These are phyloP conservation scores for Cygnus atratus DNA, from an alignment of 2,113 vertebrate genomes.

Conservation along the genomic window DNA sequence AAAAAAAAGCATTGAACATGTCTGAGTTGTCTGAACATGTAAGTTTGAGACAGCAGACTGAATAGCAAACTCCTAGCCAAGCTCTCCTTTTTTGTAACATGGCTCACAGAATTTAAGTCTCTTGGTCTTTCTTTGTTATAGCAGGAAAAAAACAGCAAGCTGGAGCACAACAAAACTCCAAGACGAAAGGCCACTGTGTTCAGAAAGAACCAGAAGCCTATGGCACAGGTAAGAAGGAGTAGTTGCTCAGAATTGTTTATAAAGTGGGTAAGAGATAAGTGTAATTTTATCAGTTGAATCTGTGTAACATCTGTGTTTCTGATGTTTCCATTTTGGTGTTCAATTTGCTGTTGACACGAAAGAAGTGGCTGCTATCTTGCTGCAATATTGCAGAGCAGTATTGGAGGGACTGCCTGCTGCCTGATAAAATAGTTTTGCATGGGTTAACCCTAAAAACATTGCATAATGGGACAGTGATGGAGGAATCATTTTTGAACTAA, in stretches of 20 bases:
- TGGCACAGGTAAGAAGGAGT: conserved; percentile 76
- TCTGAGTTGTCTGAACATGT: not conserved
- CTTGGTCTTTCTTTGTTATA: conserved; percentile 17
- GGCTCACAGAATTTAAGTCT: not conserved
- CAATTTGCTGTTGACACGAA: not conserved
- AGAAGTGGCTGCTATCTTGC: not conserved
- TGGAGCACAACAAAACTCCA: conserved; percentile 69
- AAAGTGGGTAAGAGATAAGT: not conserved
- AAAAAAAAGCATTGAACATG: not conserved
- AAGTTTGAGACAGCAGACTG: not conserved
- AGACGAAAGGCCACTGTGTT: conserved; percentile 41
- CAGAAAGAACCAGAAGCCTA: conserved; percentile 84
- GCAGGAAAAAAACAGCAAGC: conserved; percentile 70
- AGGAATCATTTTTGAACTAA: not conserved
- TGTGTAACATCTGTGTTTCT: not conserved
- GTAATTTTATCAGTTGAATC: not conserved
- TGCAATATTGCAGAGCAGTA: not conserved
- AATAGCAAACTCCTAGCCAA: not conserved
- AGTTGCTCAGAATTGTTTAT: not conserved
- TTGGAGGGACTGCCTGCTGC: not conserved
- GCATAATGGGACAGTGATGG: not conserved
- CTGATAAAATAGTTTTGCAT: accelerated
- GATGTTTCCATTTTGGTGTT: not conserved
- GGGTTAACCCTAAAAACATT: not conserved
- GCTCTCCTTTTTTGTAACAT: not conserved